A percentile compares a stretch with the other conserved stretches of the same genome.
Conservation (phyloP, 2,113 vertebrate species). For the Holacanthus passer region DNA sequence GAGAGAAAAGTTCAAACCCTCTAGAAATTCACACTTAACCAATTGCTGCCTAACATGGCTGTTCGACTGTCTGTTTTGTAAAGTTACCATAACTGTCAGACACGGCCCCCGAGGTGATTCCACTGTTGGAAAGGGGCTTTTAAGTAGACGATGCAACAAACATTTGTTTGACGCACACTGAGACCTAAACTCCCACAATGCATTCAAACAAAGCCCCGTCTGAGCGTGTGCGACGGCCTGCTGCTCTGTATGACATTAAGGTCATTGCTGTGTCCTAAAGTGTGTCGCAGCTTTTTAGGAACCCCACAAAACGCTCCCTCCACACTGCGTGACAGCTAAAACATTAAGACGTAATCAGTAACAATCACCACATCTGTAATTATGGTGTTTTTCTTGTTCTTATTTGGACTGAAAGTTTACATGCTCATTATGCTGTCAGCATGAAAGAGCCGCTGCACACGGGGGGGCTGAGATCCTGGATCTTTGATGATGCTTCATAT, state of each 20-base stretch:
- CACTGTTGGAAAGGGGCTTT: neutral
- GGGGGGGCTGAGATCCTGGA: neutral
- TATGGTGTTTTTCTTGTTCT: slow-evolving; percentile 54
- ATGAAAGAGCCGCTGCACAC: slow-evolving; percentile 23
- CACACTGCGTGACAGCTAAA: slow-evolving; percentile 26
- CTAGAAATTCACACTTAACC: neutral
- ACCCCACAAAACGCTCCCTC: neutral
- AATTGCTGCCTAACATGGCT: neutral
- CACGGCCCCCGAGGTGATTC: neutral
- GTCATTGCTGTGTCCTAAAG: neutral
- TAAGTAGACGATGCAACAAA: neutral
- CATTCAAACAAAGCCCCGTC: neutral
- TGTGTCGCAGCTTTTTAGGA: slow-evolving; percentile 2
- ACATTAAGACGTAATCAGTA: slow-evolving; percentile 56
- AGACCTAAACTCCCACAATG: neutral
- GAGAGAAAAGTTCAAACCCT: neutral
- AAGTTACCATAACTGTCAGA: neutral
- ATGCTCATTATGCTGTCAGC: slow-evolving; percentile 68
- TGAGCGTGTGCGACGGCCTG: neutral
- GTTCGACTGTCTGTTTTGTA: neutral
- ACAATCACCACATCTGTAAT: slow-evolving; percentile 61
- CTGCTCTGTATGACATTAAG: neutral
- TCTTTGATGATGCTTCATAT: slow-evolving; percentile 45
- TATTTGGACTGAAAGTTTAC: slow-evolving; percentile 65
- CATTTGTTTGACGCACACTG: neutral